Evolutionary conservation across 2,113 vertebrate species (phyloP).

Genomic region (Hymenochirus boettgeri): DNA sequence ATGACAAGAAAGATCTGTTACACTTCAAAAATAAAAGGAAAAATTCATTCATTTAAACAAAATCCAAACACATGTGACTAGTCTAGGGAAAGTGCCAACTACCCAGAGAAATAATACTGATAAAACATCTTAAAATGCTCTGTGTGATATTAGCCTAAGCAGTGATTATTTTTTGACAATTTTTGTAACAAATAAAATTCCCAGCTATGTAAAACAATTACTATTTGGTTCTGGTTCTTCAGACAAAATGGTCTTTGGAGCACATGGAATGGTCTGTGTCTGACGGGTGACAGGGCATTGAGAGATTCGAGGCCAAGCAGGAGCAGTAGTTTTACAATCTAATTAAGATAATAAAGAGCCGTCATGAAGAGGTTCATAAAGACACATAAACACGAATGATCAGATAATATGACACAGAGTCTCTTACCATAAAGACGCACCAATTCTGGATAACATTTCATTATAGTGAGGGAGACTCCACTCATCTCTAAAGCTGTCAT

Average conservation of each 20-base stretch:
- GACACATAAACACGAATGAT: too few species aligned
- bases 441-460: slow-evolving; percentile 67
- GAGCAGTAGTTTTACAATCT: slow-evolving; percentile 78
- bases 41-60: too few species aligned
- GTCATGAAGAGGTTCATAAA: too few species aligned
- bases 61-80: too few species aligned
- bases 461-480: slow-evolving; percentile 80
- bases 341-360: background rate
- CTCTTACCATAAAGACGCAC: slow-evolving; percentile 76
- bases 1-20: too few species aligned
- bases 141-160: too few species aligned
- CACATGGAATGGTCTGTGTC: slow-evolving; percentile 50
- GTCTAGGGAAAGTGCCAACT: too few species aligned
- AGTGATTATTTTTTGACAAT: background rate
- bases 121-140: too few species aligned
- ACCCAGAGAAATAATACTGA: too few species aligned
- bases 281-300: slow-evolving; percentile 49
- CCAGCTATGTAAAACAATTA: slow-evolving; percentile 30
- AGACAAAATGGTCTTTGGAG: background rate
- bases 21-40: too few species aligned
- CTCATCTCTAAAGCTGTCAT: slow-evolving; percentile 95
- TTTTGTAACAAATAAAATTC: background rate
- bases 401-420: background rate
- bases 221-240: slow-evolving; percentile 19
- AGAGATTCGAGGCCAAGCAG: slow-evolving; percentile 77